These are phyloP conservation scores for Glaucomys volans DNA, from an alignment of 2,113 vertebrate genomes.

Conservation along the genomic window DNA sequence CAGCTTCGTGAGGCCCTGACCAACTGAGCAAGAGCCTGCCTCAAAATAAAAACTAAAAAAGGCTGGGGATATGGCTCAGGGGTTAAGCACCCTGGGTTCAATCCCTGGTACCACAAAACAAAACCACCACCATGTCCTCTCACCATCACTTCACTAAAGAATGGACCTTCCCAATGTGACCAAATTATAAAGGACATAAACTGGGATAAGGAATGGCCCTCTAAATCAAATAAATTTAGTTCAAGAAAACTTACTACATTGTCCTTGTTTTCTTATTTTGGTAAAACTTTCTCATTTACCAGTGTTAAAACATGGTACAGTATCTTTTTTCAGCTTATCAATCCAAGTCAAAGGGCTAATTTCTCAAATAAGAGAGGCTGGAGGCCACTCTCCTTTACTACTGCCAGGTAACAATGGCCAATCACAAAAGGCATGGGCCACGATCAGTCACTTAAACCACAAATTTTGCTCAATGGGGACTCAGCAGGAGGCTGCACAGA, in stretches of 20 bases:
- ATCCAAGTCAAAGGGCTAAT: neutral
- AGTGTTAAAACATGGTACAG: neutral
- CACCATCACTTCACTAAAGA: slow-evolving; percentile 36
- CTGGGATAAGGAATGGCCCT: neutral
- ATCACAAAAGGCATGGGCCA: neutral
- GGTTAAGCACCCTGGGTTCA: no score
- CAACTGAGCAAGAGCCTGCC: no score
- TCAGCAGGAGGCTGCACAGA: neutral
- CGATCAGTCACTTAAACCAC: neutral
- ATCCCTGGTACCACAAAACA: no score
- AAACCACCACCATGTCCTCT: neutral
- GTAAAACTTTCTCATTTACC: neutral
- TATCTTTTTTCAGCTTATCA: neutral
- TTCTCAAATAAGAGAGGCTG: neutral
- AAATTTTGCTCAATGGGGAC: neutral
- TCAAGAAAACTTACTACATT: neutral
- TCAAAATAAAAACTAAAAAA: no score
- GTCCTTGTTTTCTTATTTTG: slow-evolving; percentile 11
- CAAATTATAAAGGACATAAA: slow-evolving; percentile 48
- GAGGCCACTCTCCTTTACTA: neutral
- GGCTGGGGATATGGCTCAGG: no score
- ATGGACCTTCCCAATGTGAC: neutral
- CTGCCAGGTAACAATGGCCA: neutral
- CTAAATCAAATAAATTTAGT: slow-evolving; percentile 11
- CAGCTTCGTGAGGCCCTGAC: no score